Percentiles rank a stretch among this genome's conserved stretches.
These are phyloP conservation scores for Neodon shergylaensis DNA, from an alignment of 2,113 vertebrate genomes.

Conservation along the genomic window DNA sequence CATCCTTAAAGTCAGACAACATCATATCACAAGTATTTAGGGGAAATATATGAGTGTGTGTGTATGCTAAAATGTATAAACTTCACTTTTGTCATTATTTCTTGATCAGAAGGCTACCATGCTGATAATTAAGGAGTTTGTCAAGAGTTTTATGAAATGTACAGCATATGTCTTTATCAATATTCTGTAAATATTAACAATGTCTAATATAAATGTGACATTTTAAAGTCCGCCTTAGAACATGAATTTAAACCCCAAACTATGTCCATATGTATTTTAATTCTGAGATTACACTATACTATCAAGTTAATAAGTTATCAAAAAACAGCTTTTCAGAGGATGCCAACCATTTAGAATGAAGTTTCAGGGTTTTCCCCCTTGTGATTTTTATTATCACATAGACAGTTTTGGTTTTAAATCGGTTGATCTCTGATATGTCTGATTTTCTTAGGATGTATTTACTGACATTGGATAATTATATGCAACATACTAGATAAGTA, in stretches of 20 bases:
- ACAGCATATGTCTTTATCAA: neutral
- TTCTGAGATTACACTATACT: neutral
- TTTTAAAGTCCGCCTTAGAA: conserved; percentile 14
- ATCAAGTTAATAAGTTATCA: conserved; percentile 1
- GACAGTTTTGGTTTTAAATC: conserved; percentile 24
- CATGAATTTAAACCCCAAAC: conserved; percentile 54
- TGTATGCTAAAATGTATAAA: neutral
- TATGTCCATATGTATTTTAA: neutral
- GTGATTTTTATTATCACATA: neutral
- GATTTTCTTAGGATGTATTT: conserved; percentile 33
- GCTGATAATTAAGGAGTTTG: conserved; percentile 22
- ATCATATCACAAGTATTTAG: neutral
- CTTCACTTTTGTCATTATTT: neutral
- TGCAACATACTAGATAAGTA: conserved; percentile 32
- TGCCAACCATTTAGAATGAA: conserved; percentile 35
- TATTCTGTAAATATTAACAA: conserved; percentile 50
- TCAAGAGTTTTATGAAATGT: neutral
- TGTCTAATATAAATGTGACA: conserved; percentile 28
- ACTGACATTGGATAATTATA: conserved; percentile 25
- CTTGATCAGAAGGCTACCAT: neutral
- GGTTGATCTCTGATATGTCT: conserved; percentile 20
- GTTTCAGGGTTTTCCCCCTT: neutral
- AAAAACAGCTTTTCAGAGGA: neutral
- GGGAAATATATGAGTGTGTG: neutral
- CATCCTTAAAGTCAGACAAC: neutral